A percentile compares a stretch with the other conserved stretches of the same genome.
Evolutionary conservation across 2,797 vertebrate genomes (phyloP).

Genomic region (Anableps anableps): DNA sequence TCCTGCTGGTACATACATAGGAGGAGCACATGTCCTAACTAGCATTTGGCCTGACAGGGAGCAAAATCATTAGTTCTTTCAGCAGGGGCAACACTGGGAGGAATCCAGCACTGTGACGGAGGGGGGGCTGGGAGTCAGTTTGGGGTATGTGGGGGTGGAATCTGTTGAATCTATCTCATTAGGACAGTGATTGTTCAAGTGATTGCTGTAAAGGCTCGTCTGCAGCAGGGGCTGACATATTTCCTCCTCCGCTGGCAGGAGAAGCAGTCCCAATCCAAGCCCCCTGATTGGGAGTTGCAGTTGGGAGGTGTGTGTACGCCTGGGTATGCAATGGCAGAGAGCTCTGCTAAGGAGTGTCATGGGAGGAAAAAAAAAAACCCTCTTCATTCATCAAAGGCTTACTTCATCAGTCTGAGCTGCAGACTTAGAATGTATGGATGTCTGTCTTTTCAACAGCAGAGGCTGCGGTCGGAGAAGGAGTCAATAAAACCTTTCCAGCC

Average conservation of each 20-base stretch:
- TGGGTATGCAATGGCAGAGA: slow-evolving; percentile 13
- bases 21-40: slow-evolving; percentile 65
- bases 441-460: slow-evolving; percentile 32
- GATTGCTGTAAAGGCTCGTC: slow-evolving; percentile 73
- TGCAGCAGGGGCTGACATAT: slow-evolving; percentile 70
- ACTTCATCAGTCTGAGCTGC: slow-evolving; percentile 34
- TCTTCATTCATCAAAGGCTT: slow-evolving; percentile 35
- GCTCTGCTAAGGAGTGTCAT: slow-evolving; percentile 20
- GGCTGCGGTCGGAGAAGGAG: neutral
- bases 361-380: slow-evolving; percentile 12
- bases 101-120: slow-evolving; percentile 14
- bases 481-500: slow-evolving; percentile 21
- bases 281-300: slow-evolving; percentile 54
- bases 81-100: slow-evolving; percentile 60
- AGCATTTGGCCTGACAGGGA: slow-evolving; percentile 70
- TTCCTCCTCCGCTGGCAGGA: slow-evolving; percentile 73
- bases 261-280: slow-evolving; percentile 54
- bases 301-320: slow-evolving; percentile 26
- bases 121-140: slow-evolving; percentile 5
- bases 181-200: slow-evolving; percentile 80
- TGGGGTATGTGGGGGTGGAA: slow-evolving; percentile 31
- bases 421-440: slow-evolving; percentile 40
- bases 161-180: slow-evolving; percentile 74
- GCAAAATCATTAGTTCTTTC: slow-evolving; percentile 74
- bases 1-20: slow-evolving; percentile 53